Evolutionary conservation across 2,888 invertebrate species (phyloP), one percentile per base, ranked within the genome.

Genomic region (Drosophila siamana): DNA sequence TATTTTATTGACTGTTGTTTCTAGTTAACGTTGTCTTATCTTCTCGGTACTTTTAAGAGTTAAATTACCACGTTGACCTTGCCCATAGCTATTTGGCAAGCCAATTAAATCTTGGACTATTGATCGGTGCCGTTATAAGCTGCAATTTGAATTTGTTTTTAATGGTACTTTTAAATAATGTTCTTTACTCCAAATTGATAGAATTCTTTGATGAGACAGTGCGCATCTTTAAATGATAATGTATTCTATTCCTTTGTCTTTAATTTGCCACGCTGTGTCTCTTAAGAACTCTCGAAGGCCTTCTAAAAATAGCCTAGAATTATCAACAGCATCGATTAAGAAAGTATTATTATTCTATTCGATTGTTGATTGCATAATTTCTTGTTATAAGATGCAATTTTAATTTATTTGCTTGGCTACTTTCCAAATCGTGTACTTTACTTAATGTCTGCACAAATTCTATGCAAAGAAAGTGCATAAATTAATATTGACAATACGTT

Each of bases 401-500:
- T 15, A 38, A 38, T 38, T 38, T 38, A 38, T 38, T 38, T 38
- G 36, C 7, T 38, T 38, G 22, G 15, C 36, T 38, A 38, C 36
- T 38, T 38, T 38, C 15, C 36, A 38, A 38, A 38, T 13, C 5
- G 15, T 38, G 36, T 38, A 38, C 36, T 43, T 43, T 6, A 22
- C 43, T 43, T 43, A 19, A 43, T 22, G 16, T 43, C 43, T 43
- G 16, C 43, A 43, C 16, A 43, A 22, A 6, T 43, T 43, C 22
- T 19, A 43, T 19, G 36, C 13, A 38, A 38, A 38, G 36, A 38
- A 38, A 38, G 36, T 15, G 36, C 36, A 38, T 38, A 38, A 7
- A 38, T 38, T 38, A 38, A 13, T 3, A 15, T 4, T 13, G 15
- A 38, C 36, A 38, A 38, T 38, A 6, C 2, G 4, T n/a, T 36